Evolutionary conservation across 2,888 invertebrate genomes (phyloP).

Genomic region (Pseudococcus viburni): DNA sequence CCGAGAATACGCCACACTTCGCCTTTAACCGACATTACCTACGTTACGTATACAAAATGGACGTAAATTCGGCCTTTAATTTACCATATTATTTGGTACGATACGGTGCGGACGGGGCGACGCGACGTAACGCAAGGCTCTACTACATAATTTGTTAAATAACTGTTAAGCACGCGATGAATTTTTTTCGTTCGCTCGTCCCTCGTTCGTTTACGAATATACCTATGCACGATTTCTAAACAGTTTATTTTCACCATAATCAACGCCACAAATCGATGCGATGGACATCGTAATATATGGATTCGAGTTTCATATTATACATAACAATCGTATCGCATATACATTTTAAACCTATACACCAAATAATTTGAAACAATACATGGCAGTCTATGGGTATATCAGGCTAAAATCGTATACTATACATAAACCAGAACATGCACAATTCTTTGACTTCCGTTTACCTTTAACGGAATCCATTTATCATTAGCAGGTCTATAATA

Average conservation of each 20-base stretch:
- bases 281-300: conserved; percentile 36
- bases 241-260: conserved; percentile 15
- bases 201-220: not conserved
- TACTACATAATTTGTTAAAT: conserved; percentile 39
- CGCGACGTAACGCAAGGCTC: not conserved
- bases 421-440: not conserved
- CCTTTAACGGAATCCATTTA: conserved; percentile 38
- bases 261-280: conserved; percentile 41
- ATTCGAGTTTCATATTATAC: not conserved
- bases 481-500: conserved; percentile 9
- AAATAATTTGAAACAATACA: conserved; percentile 15
- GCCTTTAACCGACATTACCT: not conserved
- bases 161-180: conserved; percentile 28
- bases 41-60: conserved; percentile 2
- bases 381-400: not conserved
- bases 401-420: not conserved
- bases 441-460: conserved; percentile 36
- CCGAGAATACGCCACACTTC: not conserved
- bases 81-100: not conserved
- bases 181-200: not conserved
- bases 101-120: not conserved
- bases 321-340: conserved; percentile 6
- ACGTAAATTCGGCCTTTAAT: conserved; percentile 24
- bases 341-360: not conserved
- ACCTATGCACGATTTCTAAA: conserved; percentile 3